These are phyloP conservation scores for Discoglossus pictus DNA, from an alignment of 2,797 vertebrate species.

Conservation along the genomic window DNA sequence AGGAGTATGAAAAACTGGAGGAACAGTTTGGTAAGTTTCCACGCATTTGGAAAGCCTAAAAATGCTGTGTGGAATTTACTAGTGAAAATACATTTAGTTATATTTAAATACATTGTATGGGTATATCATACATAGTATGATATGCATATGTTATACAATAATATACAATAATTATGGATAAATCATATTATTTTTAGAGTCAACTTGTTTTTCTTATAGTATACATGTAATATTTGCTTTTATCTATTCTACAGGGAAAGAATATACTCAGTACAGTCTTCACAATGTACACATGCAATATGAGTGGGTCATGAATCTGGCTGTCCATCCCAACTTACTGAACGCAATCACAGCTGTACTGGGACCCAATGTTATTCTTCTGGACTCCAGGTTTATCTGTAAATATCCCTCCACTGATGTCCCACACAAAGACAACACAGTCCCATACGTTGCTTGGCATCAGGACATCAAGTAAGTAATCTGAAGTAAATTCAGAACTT, in stretches of 20 bases:
- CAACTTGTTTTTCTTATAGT: no score
- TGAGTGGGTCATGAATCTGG: conserved; percentile 70
- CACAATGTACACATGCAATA: conserved; percentile 75
- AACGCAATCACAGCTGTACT: conserved; percentile 62
- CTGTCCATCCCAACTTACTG: conserved; percentile 66
- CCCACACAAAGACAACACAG: conserved; percentile 37
- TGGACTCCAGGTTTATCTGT: conserved; percentile 81
- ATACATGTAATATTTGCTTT: neutral
- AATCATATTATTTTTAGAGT: conserved; percentile 6
- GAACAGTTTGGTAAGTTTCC: conserved; percentile 71
- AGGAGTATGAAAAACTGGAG: conserved; percentile 69
- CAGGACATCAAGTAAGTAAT: conserved; percentile 76
- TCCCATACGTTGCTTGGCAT: conserved; percentile 79
- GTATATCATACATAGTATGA: neutral
- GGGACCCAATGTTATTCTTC: conserved; percentile 72
- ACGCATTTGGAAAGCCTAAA: neutral
- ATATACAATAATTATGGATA: neutral
- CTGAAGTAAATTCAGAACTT: no score
- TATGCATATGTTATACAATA: neutral
- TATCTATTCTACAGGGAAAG: conserved; percentile 60
- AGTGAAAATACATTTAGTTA: neutral
- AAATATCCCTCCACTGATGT: conserved; percentile 69
- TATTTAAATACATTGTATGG: neutral
- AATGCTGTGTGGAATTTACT: neutral
- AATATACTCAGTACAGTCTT: conserved; percentile 76